A percentile compares a stretch with the other conserved stretches of the same genome.
Evolutionary conservation across 2,797 vertebrate genomes (phyloP).

Genomic region (Platalea minor): DNA sequence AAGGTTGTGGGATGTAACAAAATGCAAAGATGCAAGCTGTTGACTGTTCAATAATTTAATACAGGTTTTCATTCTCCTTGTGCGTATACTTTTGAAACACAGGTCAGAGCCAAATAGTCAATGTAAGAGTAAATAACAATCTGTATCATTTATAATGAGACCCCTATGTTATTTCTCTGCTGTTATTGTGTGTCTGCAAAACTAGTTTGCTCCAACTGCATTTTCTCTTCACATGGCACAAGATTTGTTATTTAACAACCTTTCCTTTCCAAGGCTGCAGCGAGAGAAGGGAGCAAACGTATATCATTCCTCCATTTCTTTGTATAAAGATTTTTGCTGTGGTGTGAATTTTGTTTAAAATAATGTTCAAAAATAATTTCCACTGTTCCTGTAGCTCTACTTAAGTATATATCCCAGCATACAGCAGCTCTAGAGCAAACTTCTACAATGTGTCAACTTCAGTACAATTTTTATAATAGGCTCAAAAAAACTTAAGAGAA

Average conservation of each 20-base stretch:
- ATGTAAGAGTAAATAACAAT: neutral
- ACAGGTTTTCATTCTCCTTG: accelerated
- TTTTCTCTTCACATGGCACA: neutral
- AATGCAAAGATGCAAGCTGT: neutral
- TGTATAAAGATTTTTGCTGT: neutral
- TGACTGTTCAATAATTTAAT: neutral
- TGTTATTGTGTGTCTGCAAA: neutral
- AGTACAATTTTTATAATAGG: neutral
- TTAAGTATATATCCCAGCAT: neutral
- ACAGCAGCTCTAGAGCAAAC: neutral
- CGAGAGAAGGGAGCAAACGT: neutral
- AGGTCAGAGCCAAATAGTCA: neutral
- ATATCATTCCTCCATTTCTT: neutral
- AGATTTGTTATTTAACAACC: neutral
- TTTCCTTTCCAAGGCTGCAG: neutral
- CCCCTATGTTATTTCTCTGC: neutral
- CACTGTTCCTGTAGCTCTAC: neutral
- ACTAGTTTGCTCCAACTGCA: neutral
- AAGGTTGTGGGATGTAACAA: neutral
- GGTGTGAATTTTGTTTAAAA: neutral
- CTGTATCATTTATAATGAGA: neutral
- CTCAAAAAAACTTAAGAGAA: neutral
- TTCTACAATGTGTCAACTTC: neutral
- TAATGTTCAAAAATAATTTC: neutral
- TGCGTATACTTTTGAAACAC: neutral